Conservation (phyloP, 2,113 vertebrate species). For the Dicerorhinus sumatrensis region DNA sequence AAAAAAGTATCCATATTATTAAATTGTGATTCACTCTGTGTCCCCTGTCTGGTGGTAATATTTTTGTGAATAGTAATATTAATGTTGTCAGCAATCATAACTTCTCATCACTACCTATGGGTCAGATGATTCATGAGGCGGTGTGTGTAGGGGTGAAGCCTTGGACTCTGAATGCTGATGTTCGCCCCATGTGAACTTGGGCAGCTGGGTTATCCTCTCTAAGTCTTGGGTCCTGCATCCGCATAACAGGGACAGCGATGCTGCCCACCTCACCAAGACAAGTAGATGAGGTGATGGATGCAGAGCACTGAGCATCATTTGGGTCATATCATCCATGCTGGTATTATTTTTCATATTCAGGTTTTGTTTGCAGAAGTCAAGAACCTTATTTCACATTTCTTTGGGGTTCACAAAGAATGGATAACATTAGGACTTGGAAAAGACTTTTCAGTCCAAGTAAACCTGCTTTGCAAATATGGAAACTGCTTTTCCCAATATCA, state of each 20-base stretch:
- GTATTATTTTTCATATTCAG: background rate
- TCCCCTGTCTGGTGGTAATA: background rate
- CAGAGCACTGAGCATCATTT: too few relatives aligned
- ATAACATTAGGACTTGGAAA: background rate
- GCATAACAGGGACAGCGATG: background rate
- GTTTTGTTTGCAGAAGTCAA: background rate
- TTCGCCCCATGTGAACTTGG: too few relatives aligned
- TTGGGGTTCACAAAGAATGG: background rate
- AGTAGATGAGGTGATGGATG: background rate
- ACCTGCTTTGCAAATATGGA: background rate
- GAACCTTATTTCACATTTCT: background rate
- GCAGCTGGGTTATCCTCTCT: background rate
- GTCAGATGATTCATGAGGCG: background rate
- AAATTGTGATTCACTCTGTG: background rate
- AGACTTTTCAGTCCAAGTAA: background rate
- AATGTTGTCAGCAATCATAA: background rate
- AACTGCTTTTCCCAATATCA: background rate
- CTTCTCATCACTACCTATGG: background rate
- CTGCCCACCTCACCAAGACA: background rate
- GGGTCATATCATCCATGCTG: too few relatives aligned
- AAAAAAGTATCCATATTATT: background rate
- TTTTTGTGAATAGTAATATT: background rate
- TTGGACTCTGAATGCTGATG: background rate
- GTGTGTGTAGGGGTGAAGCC: background rate
- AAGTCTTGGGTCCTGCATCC: too few relatives aligned